A percentile compares a stretch with the other conserved stretches of the same genome.
These are phyloP conservation scores for Euphydryas editha DNA, from an alignment of 2,888 invertebrate species.

Conservation along the genomic window DNA sequence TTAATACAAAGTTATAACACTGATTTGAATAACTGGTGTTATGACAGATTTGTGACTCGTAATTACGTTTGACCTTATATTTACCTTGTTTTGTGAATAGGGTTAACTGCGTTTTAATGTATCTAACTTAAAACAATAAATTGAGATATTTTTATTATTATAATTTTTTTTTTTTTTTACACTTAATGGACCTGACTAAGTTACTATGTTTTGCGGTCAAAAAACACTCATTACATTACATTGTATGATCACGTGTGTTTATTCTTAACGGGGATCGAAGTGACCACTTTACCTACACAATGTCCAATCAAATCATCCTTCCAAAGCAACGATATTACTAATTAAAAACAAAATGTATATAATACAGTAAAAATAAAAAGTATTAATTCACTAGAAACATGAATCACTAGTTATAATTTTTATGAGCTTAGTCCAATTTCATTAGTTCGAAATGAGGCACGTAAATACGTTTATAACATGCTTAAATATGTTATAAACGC, in stretches of 20 bases:
- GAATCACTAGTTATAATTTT: neutral
- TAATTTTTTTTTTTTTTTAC: neutral
- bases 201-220: too few species aligned
- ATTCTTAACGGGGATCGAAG: too few species aligned
- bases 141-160: too few species aligned
- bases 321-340: too few species aligned
- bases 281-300: too few species aligned
- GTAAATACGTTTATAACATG: neutral
- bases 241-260: too few species aligned
- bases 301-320: too few species aligned
- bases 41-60: slow-evolving; percentile 9
- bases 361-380: too few species aligned
- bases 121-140: neutral
- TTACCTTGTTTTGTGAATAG: neutral
- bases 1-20: slow-evolving; percentile 4
- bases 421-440: neutral
- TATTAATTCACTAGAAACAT: too few species aligned
- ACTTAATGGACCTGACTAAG: too few species aligned
- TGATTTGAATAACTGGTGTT: slow-evolving; percentile 5
- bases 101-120: neutral
- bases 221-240: too few species aligned
- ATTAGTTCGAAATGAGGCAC: neutral
- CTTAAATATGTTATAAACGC: neutral
- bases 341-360: too few species aligned
- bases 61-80: slow-evolving; percentile 5